Conservation (phyloP, 2,888 invertebrate genomes). For the Choreutis nemorana region DNA sequence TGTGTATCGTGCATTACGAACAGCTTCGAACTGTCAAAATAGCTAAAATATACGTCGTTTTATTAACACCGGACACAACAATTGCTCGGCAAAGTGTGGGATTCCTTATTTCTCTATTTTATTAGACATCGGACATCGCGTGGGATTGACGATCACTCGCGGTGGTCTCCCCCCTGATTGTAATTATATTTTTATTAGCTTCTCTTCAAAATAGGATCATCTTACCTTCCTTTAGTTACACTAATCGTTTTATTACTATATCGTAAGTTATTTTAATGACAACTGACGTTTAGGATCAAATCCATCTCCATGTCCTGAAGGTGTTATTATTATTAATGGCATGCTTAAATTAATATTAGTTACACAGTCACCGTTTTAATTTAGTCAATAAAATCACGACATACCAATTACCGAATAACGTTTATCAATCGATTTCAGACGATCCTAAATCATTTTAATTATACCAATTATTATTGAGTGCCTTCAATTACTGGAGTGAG, state of each 20-base stretch:
- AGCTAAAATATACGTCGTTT: slow-evolving; percentile 61
- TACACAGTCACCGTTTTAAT: slow-evolving; percentile 1
- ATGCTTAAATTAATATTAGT: background rate
- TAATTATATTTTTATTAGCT: slow-evolving; percentile 10
- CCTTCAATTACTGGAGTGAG: slow-evolving; percentile 33
- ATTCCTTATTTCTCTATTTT: slow-evolving; percentile 54
- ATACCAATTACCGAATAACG: slow-evolving; percentile 11
- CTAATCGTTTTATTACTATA: too few species aligned
- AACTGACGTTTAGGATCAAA: too few species aligned
- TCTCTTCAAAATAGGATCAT: too few species aligned
- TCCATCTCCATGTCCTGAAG: too few species aligned
- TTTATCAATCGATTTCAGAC: slow-evolving; percentile 21
- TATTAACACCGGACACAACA: slow-evolving; percentile 58
- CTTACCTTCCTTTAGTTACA: too few species aligned
- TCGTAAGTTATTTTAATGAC: too few species aligned
- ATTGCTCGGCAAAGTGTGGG: slow-evolving; percentile 56
- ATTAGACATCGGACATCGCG: slow-evolving; percentile 40
- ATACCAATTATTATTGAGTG: slow-evolving; percentile 44
- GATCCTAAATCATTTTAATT: slow-evolving; percentile 42
- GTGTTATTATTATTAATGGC: too few species aligned
- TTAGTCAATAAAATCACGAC: slow-evolving; percentile 2
- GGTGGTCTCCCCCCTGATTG: slow-evolving; percentile 31
- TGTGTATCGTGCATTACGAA: slow-evolving; percentile 39
- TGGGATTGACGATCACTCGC: slow-evolving; percentile 27
- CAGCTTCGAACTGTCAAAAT: slow-evolving; percentile 61